Evolutionary conservation across 2,888 invertebrate species (phyloP).

Genomic region (Ditylenchus weischeri): DNA sequence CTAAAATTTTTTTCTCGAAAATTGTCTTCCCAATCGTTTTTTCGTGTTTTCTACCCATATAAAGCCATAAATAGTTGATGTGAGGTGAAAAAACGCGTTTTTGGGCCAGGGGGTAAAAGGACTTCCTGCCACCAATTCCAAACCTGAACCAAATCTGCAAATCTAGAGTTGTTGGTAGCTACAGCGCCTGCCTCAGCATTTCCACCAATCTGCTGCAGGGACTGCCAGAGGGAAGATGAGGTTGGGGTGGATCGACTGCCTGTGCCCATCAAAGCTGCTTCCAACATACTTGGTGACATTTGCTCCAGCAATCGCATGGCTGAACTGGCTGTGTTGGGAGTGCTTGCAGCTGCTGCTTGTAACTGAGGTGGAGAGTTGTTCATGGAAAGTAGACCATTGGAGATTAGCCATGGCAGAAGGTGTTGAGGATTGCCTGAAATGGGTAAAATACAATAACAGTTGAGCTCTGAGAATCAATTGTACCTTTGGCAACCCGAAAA

Average conservation of each 20-base stretch:
- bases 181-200: background rate
- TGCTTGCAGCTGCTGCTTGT: background rate
- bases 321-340: background rate
- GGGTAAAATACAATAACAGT: background rate
- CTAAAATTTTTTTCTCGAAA: no score
- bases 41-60: no score
- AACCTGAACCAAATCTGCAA: conserved; percentile 12
- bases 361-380: conserved; percentile 2
- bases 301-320: conserved; percentile 10
- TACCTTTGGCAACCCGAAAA: no score
- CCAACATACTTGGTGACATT: conserved; percentile 6
- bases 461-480: no score
- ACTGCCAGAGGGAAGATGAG: conserved; percentile 4
- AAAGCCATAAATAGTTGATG: no score
- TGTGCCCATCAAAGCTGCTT: background rate
- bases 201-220: conserved; percentile 1
- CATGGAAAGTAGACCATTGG: conserved; percentile 11
- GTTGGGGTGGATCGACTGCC: background rate
- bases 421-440: conserved; percentile 15
- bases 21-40: no score
- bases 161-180: conserved; percentile 4
- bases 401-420: conserved; percentile 6
- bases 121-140: no score
- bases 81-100: no score
- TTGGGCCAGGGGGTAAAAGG: no score